phyloP scores from a whole-genome alignment of 2,797 vertebrate genomes.

The Bucorvus abyssinicus region DNA sequence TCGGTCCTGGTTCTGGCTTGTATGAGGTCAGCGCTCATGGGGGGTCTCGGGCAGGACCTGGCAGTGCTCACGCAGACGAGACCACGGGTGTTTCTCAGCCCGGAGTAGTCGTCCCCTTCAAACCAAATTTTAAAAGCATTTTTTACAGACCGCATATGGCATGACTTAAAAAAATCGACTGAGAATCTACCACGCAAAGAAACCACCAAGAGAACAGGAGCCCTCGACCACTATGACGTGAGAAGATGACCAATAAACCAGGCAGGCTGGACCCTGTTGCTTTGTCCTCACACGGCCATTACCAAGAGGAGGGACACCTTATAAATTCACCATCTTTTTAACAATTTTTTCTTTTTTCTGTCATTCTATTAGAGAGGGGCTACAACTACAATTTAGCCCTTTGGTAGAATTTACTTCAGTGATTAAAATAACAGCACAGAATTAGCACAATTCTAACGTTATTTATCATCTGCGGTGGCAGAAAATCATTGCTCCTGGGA shows the following conservation, averaged over 20 bases:
- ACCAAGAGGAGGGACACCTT: not conserved
- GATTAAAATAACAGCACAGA: slow-evolving; percentile 57
- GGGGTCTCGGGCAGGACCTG: not conserved
- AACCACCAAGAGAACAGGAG: not conserved
- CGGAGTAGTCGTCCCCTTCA: rapidly evolving
- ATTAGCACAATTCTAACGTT: slow-evolving; percentile 14
- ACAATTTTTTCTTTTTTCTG: not conserved
- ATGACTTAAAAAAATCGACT: no score
- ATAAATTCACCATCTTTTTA: not conserved
- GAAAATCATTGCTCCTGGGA: slow-evolving; percentile 60
- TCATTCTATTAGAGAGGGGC: not conserved
- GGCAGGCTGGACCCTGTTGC: not conserved
- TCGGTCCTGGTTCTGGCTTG: not conserved
- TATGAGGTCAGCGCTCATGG: rapidly evolving
- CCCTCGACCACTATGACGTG: rapidly evolving
- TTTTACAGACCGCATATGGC: not conserved
- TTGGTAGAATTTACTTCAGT: slow-evolving; percentile 54
- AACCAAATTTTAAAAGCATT: not conserved
- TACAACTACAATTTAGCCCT: not conserved
- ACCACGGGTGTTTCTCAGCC: not conserved
- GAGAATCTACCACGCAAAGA: not conserved
- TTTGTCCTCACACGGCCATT: rapidly evolving
- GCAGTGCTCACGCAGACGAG: rapidly evolving
- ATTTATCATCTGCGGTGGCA: slow-evolving; percentile 59
- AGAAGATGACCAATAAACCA: rapidly evolving